Evolutionary conservation across 2,888 invertebrate species (phyloP), one percentile per base, ranked within the genome.

Genomic region (Sinopyrophorus schimmeli): DNA sequence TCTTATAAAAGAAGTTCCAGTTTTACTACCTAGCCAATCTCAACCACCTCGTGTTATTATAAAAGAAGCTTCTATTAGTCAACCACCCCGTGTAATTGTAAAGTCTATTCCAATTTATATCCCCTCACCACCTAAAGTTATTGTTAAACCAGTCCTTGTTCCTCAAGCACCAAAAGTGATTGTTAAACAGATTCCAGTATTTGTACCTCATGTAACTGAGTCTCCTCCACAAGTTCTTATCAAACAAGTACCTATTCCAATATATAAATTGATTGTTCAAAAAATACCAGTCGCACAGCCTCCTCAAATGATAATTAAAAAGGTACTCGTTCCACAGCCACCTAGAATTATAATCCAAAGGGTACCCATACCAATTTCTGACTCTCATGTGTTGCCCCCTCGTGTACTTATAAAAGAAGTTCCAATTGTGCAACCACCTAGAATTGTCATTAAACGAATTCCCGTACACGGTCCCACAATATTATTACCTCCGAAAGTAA

Each of bases 241-340:
- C n/a, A n/a, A n/a, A 27, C 5, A 12, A 27, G 9, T 27, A 4
- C 27, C 27, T 2, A 9, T 35, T 4, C 11, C 14, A 2, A 6
- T 35, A 21, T 14, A 7, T n/a, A n/a, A n/a, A n/a, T n/a, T n/a
- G n/a, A n/a, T n/a, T n/a, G n/a, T n/a, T n/a, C n/a, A 35, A 23
- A 1, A 10, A 9, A 9, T 35, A 2, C 35, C 35, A 1, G 23
- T 32, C 2, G 9, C 9, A 11, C 20, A 17, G 15, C 43, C 38
- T 5, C 27, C 49, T 7, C 17, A 32, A 20, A 28, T 20, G n/a
- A 38, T 48, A 9, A 16, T 23, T n/a, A 30, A 11, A 24, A 16
- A 32, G 34, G 24, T 44, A 4, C 39, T 23, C 11, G 23, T 48
- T 11, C 20, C 28, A 2, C 40, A 41, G 30, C 41, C 48, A n/a